phyloP scores from a whole-genome alignment of 2,113 vertebrate species.

The Illadopsis cleaveri region DNA sequence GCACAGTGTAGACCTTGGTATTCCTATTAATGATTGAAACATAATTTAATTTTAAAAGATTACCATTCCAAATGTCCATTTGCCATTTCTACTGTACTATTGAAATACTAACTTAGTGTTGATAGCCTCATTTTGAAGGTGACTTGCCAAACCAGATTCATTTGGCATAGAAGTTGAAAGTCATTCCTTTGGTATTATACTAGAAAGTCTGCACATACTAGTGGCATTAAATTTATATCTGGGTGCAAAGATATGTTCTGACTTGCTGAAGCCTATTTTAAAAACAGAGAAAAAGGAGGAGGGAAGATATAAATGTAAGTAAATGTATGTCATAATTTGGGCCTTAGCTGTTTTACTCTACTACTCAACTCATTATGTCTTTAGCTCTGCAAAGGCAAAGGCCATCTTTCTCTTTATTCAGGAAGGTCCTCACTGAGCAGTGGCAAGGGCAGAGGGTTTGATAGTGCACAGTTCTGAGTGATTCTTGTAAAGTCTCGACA shows the following conservation, averaged over 20 bases:
- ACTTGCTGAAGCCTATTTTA: neutral
- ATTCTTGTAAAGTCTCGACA: neutral
- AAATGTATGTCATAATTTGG: neutral
- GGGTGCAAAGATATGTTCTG: neutral
- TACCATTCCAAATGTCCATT: neutral
- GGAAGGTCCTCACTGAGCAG: neutral
- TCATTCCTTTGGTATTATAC: neutral
- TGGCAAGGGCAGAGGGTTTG: neutral
- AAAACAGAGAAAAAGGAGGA: neutral
- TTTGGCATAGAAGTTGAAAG: neutral
- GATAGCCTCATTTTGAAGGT: neutral
- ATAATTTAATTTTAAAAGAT: neutral
- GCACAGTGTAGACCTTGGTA: neutral
- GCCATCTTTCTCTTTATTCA: neutral
- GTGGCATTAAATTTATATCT: neutral
- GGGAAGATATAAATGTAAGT: neutral
- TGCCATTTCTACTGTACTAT: neutral
- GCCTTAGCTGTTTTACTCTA: neutral
- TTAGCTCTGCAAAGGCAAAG: neutral
- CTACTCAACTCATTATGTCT: neutral
- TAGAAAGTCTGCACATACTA: neutral
- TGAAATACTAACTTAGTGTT: neutral
- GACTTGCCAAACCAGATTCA: neutral
- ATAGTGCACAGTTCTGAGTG: neutral
- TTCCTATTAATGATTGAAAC: neutral